Evolutionary conservation across 2,797 vertebrate species (phyloP), one percentile per base, ranked within the genome.

Genomic region (Danio albolineatus): DNA sequence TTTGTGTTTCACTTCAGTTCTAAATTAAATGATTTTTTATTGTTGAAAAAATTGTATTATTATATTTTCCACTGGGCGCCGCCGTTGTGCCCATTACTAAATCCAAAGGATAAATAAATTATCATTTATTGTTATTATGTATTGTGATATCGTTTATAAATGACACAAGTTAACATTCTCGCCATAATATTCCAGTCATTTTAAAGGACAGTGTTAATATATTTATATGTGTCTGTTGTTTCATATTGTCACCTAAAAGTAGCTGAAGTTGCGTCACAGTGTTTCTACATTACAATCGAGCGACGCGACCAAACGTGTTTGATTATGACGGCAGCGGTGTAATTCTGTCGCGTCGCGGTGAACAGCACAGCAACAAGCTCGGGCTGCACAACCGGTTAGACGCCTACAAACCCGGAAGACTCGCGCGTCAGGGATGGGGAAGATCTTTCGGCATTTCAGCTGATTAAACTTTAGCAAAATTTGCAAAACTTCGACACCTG

Each of bases 351-450:
- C 48, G 36, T 54, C 48, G 38, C 60, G 60, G 21, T 28, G 12
- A 1, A 36, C 10, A n/a, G n/a, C 56, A 36, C 21, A 74, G 53
- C 21, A 44, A 76, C 75, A 54, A 46, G 60, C 74, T 49, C 75
- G 13, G 88, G 89, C 88, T 69, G 87, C 76, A 80, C 85, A 89
- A 92, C 93, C 90, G 91, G 88, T 89, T 90, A 83, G 86, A 76
- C 83, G 76, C 56, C 38, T 48, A 61, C 16, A 43, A 71, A 84
- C 56, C 85, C 88, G 89, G 88, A 90, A 90, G 83, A 72, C 60
- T 19, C 8, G n/a, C n/a, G 21, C 16, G 51, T 41, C 39, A 79
- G 81, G 17, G 75, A 86, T 84, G 85, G 78, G 39, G 16, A 36
- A 81, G 39, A 46, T 19, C 28, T 59, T 43, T 7, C 1, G 49